Percentiles rank a stretch among this genome's conserved stretches.
Conservation (phyloP, 2,797 vertebrate species). For the Nyctibius grandis region DNA sequence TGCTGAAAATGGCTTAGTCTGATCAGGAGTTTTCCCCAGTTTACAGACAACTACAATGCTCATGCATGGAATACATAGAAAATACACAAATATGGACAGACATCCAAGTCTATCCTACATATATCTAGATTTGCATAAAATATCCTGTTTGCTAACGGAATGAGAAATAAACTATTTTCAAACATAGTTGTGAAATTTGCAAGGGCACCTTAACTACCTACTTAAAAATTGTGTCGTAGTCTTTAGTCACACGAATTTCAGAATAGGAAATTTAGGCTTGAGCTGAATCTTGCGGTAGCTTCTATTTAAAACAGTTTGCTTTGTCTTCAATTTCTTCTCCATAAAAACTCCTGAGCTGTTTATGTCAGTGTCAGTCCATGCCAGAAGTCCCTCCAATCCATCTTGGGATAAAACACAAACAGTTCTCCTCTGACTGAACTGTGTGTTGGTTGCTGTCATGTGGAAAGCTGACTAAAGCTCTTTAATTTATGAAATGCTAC, state of each 20-base stretch:
- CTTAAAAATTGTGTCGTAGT: background rate
- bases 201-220: background rate
- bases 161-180: background rate
- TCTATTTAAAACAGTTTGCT: conserved; percentile 7
- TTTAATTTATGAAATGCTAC: conserved; percentile 49
- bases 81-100: background rate
- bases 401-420: conserved; percentile 33
- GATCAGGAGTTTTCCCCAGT: background rate
- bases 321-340: conserved; percentile 10
- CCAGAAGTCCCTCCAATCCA: conserved; percentile 12
- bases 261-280: background rate
- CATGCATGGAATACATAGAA: background rate
- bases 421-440: background rate
- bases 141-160: background rate
- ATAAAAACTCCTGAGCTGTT: background rate
- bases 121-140: background rate
- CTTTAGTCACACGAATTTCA: background rate
- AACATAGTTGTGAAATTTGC: background rate
- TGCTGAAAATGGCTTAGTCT: background rate
- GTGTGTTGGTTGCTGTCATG: background rate
- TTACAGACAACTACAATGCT: background rate
- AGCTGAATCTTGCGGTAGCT: background rate
- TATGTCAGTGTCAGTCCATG: background rate
- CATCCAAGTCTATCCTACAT: background rate
- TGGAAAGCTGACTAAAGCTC: conserved; percentile 32